Evolutionary conservation across 1,140 invertebrate species (phyloP).

Genomic region (Pachypeltis micranthus): DNA sequence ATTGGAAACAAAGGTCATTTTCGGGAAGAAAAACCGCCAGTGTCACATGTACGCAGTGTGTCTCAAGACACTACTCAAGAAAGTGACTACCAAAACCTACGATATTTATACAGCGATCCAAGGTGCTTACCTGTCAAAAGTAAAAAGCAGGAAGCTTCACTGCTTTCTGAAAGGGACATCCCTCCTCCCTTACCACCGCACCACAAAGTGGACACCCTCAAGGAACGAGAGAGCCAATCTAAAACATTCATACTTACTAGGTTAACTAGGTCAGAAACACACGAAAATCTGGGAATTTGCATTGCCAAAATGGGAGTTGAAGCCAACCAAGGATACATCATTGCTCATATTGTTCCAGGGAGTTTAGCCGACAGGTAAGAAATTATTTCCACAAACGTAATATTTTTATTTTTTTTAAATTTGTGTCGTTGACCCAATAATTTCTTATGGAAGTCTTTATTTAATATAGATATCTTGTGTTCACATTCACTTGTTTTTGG

Average conservation of each 20-base stretch:
- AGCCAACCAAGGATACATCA: slow-evolving; percentile 53
- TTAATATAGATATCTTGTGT: too few species aligned
- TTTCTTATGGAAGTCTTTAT: too few species aligned
- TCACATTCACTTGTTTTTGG: too few species aligned
- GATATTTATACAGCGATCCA: slow-evolving; percentile 5
- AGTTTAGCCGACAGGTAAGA: slow-evolving; percentile 61
- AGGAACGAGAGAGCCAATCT: background rate
- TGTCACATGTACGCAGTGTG: slow-evolving; percentile 13
- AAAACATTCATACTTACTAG: slow-evolving; percentile 46
- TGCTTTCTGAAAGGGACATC: background rate
- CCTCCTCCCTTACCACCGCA: slow-evolving; percentile 21
- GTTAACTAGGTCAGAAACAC: slow-evolving; percentile 48
- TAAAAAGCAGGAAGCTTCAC: background rate
- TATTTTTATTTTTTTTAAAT: too few species aligned
- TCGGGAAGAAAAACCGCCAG: slow-evolving; percentile 17
- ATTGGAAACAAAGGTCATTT: slow-evolving; percentile 35
- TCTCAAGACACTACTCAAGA: slow-evolving; percentile 15
- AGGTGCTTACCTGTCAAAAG: background rate
- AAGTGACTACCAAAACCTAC: slow-evolving; percentile 11
- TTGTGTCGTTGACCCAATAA: too few species aligned
- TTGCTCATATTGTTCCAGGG: slow-evolving; percentile 67
- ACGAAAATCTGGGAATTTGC: slow-evolving; percentile 68
- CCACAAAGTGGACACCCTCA: slow-evolving; percentile 13
- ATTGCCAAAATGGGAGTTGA: slow-evolving; percentile 61
- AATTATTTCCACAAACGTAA: too few species aligned